Conservation (phyloP, 2,888 invertebrate species). For the Willowsia nigromaculata region DNA sequence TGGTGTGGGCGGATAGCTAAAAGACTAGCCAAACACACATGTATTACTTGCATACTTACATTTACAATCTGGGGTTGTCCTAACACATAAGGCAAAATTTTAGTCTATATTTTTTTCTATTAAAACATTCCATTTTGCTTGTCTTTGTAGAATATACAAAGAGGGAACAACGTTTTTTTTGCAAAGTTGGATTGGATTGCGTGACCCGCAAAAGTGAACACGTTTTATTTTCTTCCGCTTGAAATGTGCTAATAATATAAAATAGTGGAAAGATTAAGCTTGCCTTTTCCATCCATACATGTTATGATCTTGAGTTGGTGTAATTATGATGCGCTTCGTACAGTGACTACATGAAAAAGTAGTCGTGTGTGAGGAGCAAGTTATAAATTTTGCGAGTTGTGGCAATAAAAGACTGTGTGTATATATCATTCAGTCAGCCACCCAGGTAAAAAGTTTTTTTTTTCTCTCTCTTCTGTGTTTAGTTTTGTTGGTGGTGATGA, state of each 20-base stretch:
- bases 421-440: slow-evolving; percentile 2
- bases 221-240: neutral
- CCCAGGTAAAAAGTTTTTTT: neutral
- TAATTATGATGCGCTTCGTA: neutral
- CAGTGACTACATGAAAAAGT: neutral
- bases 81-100: neutral
- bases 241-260: slow-evolving; percentile 41
- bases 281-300: neutral
- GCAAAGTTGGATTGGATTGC: neutral
- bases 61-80: neutral
- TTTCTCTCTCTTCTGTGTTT: neutral
- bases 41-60: neutral
- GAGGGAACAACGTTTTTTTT: neutral
- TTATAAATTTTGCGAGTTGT: neutral
- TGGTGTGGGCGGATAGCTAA: neutral
- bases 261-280: slow-evolving; percentile 7
- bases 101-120: neutral
- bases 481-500: neutral
- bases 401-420: neutral
- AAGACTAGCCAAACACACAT: neutral
- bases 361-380: neutral
- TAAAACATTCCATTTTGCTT: neutral
- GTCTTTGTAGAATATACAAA: neutral
- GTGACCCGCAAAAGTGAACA: slow-evolving; percentile 35
- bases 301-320: neutral